A percentile compares a stretch with the other conserved stretches of the same genome.
Conservation (phyloP, 2,113 vertebrate species). For the Gavialis gangeticus region DNA sequence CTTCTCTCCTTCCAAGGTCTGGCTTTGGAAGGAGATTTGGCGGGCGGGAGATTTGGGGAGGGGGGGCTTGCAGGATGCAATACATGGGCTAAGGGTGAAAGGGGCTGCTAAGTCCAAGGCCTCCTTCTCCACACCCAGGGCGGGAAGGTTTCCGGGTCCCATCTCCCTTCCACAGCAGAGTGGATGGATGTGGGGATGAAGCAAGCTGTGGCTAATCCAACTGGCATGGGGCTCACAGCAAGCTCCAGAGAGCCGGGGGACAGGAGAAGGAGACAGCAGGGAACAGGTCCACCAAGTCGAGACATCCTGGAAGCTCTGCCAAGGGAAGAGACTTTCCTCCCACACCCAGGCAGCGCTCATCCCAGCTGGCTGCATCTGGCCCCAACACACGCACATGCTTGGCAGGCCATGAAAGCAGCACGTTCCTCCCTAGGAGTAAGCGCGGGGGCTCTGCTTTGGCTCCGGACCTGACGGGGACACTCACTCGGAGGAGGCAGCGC, state of each 20-base stretch:
- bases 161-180: neutral
- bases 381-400: neutral
- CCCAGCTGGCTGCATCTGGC: neutral
- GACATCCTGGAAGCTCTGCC: neutral
- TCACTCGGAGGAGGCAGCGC: neutral
- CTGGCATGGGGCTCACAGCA: neutral
- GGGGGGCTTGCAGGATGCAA: neutral
- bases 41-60: neutral
- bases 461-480: neutral
- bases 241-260: neutral
- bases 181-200: too few species aligned
- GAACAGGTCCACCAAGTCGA: neutral
- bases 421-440: neutral
- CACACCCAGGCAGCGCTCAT: neutral
- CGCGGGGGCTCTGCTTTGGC: neutral
- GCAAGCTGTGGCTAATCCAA: neutral
- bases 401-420: neutral
- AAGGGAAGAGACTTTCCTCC: neutral
- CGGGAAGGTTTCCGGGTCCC: neutral
- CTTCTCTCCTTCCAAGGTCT: neutral
- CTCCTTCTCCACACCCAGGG: neutral
- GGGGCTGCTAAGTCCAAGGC: neutral
- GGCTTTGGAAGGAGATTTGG: neutral
- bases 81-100: neutral
- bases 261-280: neutral